A percentile compares a stretch with the other conserved stretches of the same genome.
These are phyloP conservation scores for Dusona sp. DNA, from an alignment of 2,888 invertebrate species.

Conservation along the genomic window DNA sequence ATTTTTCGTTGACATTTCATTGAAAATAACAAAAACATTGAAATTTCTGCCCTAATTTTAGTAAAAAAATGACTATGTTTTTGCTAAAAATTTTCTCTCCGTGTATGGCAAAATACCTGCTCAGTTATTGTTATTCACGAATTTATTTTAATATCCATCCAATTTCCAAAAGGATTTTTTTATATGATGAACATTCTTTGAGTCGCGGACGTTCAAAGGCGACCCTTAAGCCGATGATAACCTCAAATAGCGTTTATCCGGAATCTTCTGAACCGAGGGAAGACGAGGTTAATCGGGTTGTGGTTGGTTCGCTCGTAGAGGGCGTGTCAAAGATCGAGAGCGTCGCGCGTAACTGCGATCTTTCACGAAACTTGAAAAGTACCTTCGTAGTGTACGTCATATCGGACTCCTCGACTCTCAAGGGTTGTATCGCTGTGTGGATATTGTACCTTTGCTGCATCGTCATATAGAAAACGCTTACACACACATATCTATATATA, in stretches of 20 bases:
- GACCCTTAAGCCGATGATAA: conserved; percentile 4
- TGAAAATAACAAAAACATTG: no score
- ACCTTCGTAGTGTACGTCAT: conserved; percentile 47
- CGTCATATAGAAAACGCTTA: conserved; percentile 14
- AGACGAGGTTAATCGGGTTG: conserved; percentile 44
- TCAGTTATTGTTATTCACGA: neutral
- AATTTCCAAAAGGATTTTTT: neutral
- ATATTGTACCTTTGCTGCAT: conserved; percentile 31
- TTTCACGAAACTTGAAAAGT: conserved; percentile 65
- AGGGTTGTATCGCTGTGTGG: conserved; percentile 45
- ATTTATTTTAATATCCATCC: neutral
- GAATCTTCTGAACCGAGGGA: neutral
- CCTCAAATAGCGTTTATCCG: conserved; percentile 12
- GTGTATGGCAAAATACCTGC: neutral
- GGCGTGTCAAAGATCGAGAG: conserved; percentile 49
- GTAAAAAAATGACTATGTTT: no score
- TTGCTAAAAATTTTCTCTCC: no score
- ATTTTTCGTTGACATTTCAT: no score
- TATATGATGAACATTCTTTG: neutral
- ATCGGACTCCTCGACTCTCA: conserved; percentile 44
- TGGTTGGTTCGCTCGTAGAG: conserved; percentile 31
- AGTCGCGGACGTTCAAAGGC: conserved; percentile 4
- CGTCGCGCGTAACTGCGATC: conserved; percentile 67
- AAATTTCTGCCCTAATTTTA: no score
- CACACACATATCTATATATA: neutral